phyloP scores from a whole-genome alignment of 2,113 vertebrate species.

The Panthera uncia region DNA sequence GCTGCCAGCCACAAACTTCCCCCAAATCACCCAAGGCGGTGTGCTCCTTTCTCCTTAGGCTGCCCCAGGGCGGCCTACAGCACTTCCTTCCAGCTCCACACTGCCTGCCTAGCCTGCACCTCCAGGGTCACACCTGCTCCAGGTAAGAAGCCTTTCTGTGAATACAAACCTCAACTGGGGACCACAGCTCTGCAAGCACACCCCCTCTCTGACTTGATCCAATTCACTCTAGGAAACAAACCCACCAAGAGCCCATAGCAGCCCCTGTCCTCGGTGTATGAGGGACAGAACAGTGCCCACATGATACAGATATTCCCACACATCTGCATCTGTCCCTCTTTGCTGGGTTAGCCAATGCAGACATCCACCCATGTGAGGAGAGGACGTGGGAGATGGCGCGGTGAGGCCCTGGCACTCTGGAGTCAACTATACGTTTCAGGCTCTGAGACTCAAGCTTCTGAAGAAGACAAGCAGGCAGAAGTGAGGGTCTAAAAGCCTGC shows the following conservation, averaged over 20 bases:
- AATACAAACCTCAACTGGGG: not conserved
- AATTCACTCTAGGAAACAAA: not conserved
- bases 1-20: not conserved
- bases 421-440: not conserved
- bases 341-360: not conserved
- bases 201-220: not conserved
- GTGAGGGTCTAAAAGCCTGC: not conserved
- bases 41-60: not conserved
- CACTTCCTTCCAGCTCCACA: not conserved
- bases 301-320: not conserved
- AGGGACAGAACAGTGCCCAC: not conserved
- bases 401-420: not conserved
- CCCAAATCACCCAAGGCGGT: not conserved
- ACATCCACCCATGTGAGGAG: not conserved
- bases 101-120: not conserved
- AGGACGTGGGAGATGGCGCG: not conserved
- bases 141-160: not conserved
- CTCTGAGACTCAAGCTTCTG: not conserved
- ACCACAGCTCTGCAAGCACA: not conserved
- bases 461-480: not conserved
- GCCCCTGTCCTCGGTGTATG: fast-evolving
- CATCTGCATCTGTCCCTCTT: not conserved
- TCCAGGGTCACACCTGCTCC: not conserved
- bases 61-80: not conserved
- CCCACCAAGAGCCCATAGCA: not conserved